A percentile compares a stretch with the other conserved stretches of the same genome.
Conservation (phyloP, 2,113 vertebrate species). For the Ranitomeya variabilis region DNA sequence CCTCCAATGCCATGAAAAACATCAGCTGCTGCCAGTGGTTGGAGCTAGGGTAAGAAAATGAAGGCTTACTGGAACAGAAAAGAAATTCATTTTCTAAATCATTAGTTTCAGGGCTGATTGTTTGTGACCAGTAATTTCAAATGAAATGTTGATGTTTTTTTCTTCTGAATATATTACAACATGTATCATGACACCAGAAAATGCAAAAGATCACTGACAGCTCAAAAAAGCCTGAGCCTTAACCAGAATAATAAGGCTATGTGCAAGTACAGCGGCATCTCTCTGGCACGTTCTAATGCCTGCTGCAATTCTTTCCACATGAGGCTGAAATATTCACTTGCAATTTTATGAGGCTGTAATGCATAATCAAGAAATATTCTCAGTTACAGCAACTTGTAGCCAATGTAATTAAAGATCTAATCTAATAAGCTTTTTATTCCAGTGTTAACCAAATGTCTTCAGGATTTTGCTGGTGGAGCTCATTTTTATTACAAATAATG, state of each 20-base stretch:
- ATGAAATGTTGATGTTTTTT: slow-evolving; percentile 34
- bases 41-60: slow-evolving; percentile 13
- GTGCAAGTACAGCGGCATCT: neutral
- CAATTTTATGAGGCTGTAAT: slow-evolving; percentile 12
- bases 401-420: slow-evolving; percentile 31
- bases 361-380: slow-evolving; percentile 43
- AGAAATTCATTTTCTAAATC: slow-evolving; percentile 32
- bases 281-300: neutral
- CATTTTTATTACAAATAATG: neutral
- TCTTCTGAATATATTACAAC: slow-evolving; percentile 44
- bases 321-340: slow-evolving; percentile 35
- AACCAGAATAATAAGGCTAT: slow-evolving; percentile 7
- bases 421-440: slow-evolving; percentile 12
- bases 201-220: slow-evolving; percentile 19
- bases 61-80: slow-evolving; percentile 51
- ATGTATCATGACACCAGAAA: slow-evolving; percentile 20
- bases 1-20: slow-evolving; percentile 42
- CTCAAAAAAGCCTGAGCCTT: neutral
- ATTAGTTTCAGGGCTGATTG: slow-evolving; percentile 39
- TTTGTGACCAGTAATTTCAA: slow-evolving; percentile 38
- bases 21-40: slow-evolving; percentile 47
- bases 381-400: slow-evolving; percentile 29
- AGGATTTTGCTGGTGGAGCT: neutral
- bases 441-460: slow-evolving; percentile 1
- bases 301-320: slow-evolving; percentile 25